Percentiles rank a stretch among this genome's conserved stretches.
These are phyloP conservation scores for Passerculus sandwichensis DNA, from an alignment of 2,797 vertebrate species.

Conservation along the genomic window DNA sequence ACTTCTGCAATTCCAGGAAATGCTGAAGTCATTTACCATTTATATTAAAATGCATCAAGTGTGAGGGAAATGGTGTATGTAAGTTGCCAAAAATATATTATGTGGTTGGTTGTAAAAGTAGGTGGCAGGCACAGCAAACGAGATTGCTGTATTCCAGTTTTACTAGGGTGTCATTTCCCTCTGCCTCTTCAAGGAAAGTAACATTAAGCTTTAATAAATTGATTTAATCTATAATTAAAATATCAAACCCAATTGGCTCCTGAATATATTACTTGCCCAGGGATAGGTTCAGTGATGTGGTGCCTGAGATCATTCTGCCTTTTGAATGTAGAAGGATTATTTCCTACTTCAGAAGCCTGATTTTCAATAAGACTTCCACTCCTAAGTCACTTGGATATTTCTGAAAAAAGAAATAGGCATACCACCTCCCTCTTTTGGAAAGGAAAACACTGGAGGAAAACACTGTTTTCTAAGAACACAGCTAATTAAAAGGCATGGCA, in stretches of 20 bases:
- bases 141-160: not conserved
- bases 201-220: conserved; percentile 5
- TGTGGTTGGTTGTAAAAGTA: not conserved
- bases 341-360: not conserved
- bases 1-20: not conserved
- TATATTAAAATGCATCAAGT: not conserved
- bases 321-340: not conserved
- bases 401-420: not conserved
- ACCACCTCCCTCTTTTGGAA: not conserved
- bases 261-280: not conserved
- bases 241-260: not conserved
- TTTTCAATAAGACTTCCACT: not conserved
- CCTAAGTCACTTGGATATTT: not conserved
- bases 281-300: not conserved
- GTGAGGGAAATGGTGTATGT: not conserved
- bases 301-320: not conserved
- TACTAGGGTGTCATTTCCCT: not conserved
- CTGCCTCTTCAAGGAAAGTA: not conserved
- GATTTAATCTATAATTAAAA: conserved; percentile 1
- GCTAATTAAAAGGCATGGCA: not conserved
- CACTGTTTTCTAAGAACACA: not conserved
- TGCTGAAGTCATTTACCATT: not conserved
- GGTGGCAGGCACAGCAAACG: not conserved
- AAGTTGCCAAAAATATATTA: not conserved
- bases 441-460: not conserved